Evolutionary conservation across 2,113 vertebrate species (phyloP), one percentile per base, ranked within the genome.

Genomic region (Meriones unguiculatus): DNA sequence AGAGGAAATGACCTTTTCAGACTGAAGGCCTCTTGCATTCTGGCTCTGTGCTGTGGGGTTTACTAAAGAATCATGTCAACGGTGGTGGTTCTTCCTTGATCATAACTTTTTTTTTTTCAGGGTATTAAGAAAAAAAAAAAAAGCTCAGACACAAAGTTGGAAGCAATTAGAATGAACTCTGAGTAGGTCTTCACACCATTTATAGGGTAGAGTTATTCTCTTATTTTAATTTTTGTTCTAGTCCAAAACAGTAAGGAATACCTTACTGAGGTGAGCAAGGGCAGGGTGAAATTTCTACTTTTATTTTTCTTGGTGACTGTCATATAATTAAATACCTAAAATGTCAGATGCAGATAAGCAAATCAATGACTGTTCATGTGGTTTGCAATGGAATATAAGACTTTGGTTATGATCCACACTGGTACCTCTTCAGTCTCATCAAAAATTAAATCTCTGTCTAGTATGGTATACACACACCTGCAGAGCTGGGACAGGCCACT

Each of bases 91-190:
- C 98, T 98, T 98, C 97, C 98, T 98, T 98, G 97, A 98, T 97
- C 90, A 94, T 98, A 98, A 98, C 98, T 98, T 98, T 95, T 92
- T 96, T 89, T 87, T 46, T n/a, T 46, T 46, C 46, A 30, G 14
- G n/a, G 59, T 9, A 35, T 57, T 57, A 54, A 85, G 98, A 97
- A 98, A 97, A 97, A 98, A 67, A 32, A 69, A 67, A 32, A 69
- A 30, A 69, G 5, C 69, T 93, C 97, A 97, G 98, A 97, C 97
- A 98, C 89, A 97, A 98, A 98, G 98, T 98, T 98, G 98, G 98
- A 98, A 98, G 98, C 96, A 98, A 98, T 98, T 98, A 96, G 98
- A 97, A 98, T 98, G 97, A 98, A 97, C 96, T 97, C 97, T 97
- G 77, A 78, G 89, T 98, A 95, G 97, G 96, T 96, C 97, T 97